These are phyloP conservation scores for Strix aluco DNA, from an alignment of 2,113 vertebrate species.

Conservation along the genomic window DNA sequence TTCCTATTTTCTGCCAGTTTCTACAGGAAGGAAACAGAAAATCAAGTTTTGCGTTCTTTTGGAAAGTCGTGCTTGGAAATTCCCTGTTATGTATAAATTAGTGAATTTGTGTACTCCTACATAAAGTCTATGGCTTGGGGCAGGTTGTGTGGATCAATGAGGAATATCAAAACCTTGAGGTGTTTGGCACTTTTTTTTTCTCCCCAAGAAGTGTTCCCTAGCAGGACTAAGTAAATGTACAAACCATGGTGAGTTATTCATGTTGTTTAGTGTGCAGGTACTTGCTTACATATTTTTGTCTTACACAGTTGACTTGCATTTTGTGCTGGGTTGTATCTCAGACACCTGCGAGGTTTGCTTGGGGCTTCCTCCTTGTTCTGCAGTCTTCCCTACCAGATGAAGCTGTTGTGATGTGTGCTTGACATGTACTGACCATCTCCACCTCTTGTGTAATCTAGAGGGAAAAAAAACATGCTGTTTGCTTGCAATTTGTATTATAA, in stretches of 20 bases:
- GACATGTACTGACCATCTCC: background rate
- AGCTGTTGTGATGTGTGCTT: background rate
- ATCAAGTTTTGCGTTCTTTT: background rate
- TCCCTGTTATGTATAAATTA: background rate
- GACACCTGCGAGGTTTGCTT: background rate
- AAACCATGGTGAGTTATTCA: background rate
- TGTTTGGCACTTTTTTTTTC: background rate
- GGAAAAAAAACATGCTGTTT: fast-evolving
- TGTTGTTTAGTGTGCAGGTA: background rate
- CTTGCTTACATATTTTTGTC: background rate
- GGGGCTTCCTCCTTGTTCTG: background rate
- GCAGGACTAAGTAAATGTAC: background rate
- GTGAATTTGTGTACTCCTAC: background rate
- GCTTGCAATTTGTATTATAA: background rate
- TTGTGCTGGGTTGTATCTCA: background rate
- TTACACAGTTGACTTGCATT: background rate
- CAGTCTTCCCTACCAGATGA: background rate
- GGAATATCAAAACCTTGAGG: background rate
- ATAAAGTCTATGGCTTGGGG: background rate
- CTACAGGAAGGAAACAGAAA: background rate
- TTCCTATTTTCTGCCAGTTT: background rate
- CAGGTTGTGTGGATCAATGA: background rate
- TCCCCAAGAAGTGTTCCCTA: background rate
- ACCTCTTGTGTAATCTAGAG: background rate
- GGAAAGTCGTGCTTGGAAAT: background rate